Percentiles rank a stretch among this genome's conserved stretches.
Conservation (phyloP, 2,888 invertebrate genomes). For the Nymphalis urticae region DNA sequence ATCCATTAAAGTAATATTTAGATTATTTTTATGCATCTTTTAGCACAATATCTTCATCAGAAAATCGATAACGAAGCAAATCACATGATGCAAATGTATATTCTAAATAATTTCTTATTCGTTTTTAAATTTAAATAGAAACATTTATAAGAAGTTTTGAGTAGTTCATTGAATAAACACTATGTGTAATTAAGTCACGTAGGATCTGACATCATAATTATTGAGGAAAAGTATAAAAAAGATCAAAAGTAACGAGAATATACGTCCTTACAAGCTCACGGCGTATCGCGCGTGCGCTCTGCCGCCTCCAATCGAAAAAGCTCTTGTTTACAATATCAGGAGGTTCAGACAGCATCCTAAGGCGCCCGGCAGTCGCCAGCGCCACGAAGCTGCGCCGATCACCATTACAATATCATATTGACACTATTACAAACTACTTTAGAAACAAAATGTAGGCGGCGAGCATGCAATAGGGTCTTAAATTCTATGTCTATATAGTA, state of each 20-base stretch:
- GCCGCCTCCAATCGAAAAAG: slow-evolving; percentile 73
- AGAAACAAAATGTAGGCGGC: slow-evolving; percentile 11
- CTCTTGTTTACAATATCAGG: slow-evolving; percentile 76
- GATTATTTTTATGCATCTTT: background rate
- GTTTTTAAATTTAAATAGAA: background rate
- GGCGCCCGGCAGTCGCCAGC: slow-evolving; percentile 55
- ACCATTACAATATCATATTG: slow-evolving; percentile 18
- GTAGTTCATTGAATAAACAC: background rate
- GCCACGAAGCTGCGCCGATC: slow-evolving; percentile 34
- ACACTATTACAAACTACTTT: slow-evolving; percentile 21
- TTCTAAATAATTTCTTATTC: background rate
- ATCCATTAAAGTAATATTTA: slow-evolving; percentile 3
- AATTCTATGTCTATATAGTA: background rate
- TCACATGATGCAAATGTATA: background rate
- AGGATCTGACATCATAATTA: background rate
- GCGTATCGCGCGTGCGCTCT: slow-evolving; percentile 59
- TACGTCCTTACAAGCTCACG: slow-evolving; percentile 52
- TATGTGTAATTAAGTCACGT: background rate
- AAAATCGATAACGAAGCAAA: background rate
- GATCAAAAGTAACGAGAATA: slow-evolving; percentile 4
- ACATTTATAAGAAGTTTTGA: background rate
- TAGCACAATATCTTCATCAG: background rate
- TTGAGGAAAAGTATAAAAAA: background rate
- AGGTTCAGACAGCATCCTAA: slow-evolving; percentile 68
- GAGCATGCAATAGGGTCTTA: background rate